phyloP scores from a whole-genome alignment of 1,140 invertebrate genomes.

The Triops longicaudatus region DNA sequence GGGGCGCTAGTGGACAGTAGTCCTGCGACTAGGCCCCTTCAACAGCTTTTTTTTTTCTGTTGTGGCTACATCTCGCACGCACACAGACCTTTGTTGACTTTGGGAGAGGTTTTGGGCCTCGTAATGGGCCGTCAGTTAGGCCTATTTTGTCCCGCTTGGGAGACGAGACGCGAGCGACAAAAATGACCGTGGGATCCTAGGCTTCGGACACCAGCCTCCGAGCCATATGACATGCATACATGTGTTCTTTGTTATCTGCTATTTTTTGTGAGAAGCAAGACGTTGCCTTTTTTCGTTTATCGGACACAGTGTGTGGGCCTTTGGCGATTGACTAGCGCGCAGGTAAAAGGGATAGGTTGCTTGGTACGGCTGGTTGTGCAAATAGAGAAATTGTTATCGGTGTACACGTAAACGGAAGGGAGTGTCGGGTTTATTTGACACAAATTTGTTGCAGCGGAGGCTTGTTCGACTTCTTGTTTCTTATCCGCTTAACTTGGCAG shows the following conservation, averaged over 20 bases:
- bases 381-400: not conserved
- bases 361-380: not conserved
- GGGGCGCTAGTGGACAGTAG: no score
- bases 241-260: not conserved
- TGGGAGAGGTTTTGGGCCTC: not conserved
- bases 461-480: not conserved
- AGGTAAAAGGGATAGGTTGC: not conserved
- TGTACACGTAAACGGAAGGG: not conserved
- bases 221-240: not conserved
- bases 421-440: slow-evolving; percentile 10
- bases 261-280: no score
- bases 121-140: not conserved
- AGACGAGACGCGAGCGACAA: not conserved
- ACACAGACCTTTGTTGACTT: not conserved
- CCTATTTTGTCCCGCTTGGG: not conserved
- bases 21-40: no score
- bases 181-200: not conserved
- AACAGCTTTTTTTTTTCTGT: no score
- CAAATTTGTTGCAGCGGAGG: not conserved
- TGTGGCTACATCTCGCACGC: not conserved
- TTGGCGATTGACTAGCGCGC: not conserved
- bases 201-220: not conserved
- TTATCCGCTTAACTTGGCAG: not conserved
- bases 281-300: not conserved
- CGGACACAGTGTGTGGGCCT: not conserved